phyloP scores from a whole-genome alignment of 2,797 vertebrate genomes.

The Fringilla coelebs region DNA sequence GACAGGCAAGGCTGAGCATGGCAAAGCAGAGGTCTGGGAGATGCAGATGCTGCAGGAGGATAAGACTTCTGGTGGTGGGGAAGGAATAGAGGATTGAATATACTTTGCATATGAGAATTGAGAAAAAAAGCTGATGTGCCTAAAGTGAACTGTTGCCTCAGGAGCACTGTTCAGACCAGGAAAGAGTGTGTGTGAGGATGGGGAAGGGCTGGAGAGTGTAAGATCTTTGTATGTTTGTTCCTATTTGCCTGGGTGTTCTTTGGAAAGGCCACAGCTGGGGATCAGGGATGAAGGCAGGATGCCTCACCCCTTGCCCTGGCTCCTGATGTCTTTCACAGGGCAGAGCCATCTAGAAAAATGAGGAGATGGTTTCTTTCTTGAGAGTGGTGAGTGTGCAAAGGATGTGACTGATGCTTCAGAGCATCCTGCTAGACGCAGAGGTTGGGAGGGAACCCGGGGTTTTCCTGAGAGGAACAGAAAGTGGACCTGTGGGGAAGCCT shows the following conservation, averaged over 20 bases:
- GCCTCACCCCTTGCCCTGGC: neutral
- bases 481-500: neutral
- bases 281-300: neutral
- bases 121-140: neutral
- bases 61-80: neutral
- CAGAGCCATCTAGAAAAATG: neutral
- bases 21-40: neutral
- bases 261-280: neutral
- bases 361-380: neutral
- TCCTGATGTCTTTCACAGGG: neutral
- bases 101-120: neutral
- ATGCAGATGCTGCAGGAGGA: neutral
- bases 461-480: constrained; percentile 32
- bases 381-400: neutral
- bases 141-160: neutral
- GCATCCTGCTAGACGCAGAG: accelerated
- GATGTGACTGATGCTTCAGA: neutral
- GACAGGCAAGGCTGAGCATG: neutral
- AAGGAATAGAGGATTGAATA: neutral
- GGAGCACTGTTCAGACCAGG: accelerated
- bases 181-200: accelerated
- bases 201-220: neutral
- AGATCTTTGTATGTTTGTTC: neutral
- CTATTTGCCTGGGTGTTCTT: neutral
- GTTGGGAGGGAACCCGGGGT: neutral